Conservation (phyloP, 2,113 vertebrate species). For the Turnix velox region DNA sequence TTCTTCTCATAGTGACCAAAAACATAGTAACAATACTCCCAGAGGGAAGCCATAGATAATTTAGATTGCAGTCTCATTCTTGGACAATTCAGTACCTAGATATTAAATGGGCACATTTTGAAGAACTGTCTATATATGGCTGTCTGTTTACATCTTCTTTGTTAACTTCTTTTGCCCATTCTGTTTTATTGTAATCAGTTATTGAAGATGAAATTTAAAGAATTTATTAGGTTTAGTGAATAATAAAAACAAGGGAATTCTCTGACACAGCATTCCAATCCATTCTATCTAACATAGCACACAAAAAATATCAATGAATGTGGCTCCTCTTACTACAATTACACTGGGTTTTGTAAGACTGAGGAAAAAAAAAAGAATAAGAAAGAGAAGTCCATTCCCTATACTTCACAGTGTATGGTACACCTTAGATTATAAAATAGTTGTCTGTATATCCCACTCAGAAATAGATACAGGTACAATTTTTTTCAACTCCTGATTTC, state of each 20-base stretch:
- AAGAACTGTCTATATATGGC: not conserved
- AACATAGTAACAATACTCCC: not conserved
- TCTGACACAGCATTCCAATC: not conserved
- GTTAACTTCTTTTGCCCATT: not conserved
- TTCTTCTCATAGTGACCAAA: not conserved
- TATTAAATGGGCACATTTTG: not conserved
- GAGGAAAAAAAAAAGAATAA: not conserved
- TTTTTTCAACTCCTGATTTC: not conserved
- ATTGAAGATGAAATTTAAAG: not conserved
- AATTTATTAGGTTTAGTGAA: not conserved
- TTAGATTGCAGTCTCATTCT: not conserved
- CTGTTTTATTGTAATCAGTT: not conserved
- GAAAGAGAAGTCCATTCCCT: not conserved
- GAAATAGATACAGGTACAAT: not conserved
- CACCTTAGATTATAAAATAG: not conserved
- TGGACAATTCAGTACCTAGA: not conserved
- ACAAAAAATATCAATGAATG: not conserved
- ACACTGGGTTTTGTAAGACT: not conserved
- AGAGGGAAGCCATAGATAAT: not conserved
- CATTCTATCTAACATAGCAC: not conserved
- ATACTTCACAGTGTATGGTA: not conserved
- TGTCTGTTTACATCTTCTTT: not conserved
- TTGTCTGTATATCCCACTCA: not conserved
- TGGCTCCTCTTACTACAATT: not conserved
- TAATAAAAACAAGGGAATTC: not conserved